Base-by-base conservation (phyloP, 2,797 vertebrate genomes). In the Dromococcyx pavoninus region DNA sequence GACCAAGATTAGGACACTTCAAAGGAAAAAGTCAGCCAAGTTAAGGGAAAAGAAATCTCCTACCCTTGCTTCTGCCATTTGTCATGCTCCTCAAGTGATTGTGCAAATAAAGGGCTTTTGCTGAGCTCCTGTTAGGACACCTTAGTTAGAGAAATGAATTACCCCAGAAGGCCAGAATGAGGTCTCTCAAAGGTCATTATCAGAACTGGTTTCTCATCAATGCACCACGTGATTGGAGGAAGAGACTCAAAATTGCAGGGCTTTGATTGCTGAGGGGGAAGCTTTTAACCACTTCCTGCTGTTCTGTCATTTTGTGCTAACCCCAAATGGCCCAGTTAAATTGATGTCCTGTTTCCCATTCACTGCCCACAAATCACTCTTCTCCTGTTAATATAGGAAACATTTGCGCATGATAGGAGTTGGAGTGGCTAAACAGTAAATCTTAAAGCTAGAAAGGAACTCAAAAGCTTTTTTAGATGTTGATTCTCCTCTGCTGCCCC, bases 271-370 rank as follows among this genome's bases (percentile, higher is more conserved):
- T 77, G 90, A 92, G 41, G 64, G 76, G 91, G 94, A 97, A 95
- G 91, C 91, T 96, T 96, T 96, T 96, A 97, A 95, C 94, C 12
- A 62, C 92, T 97, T 96, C 96, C 96, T 74, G 91, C 91, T 92
- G 96, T 91, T 95, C 86, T 95, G 91, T 96, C 95, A 86, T 96
- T 97, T 96, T 94, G 84, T 83, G 35, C 95, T 96, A 97, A 95
- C 89, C 95, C 81, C 72, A 94, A 95, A 96, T 91, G 94, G 84
- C 83, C 89, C 70, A 3, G 9, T 96, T 97, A 97, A 97, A 97
- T 91, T 96, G 94, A 97, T 97, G 95, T 97, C 96, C 92, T 94
- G 75, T 92, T 98, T 97, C 87, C 88, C 89, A 69, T 96, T 95
- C 93, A 39, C 95, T 96, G 94, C 64, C 92, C 88, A 93, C 91